These are phyloP conservation scores for Tylochromis polylepis DNA, from an alignment of 2,113 vertebrate genomes.

Conservation along the genomic window DNA sequence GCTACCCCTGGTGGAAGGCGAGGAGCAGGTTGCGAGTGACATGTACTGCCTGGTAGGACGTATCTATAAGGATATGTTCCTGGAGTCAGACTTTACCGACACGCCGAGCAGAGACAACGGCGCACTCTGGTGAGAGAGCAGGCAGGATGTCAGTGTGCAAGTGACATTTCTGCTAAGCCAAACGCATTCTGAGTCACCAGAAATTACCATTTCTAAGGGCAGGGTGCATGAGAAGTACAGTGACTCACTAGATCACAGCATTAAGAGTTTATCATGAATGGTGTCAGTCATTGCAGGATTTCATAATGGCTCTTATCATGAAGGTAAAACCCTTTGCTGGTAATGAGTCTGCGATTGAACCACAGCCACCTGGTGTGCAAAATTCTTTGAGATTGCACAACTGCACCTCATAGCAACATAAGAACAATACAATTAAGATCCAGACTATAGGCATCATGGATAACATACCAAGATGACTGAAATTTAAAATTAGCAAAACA, in stretches of 20 bases:
- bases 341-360: not conserved
- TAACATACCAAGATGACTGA: not conserved
- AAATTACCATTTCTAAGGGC: not conserved
- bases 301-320: not conserved
- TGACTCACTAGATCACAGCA: not conserved
- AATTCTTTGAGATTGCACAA: not conserved
- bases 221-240: not conserved
- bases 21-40: slow-evolving; percentile 92
- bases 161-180: not conserved
- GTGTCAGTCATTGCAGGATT: not conserved
- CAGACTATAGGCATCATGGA: not conserved
- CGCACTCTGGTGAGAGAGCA: slow-evolving; percentile 79
- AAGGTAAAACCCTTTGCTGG: not conserved
- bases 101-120: slow-evolving; percentile 86
- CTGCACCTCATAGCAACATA: not conserved
- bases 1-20: slow-evolving; percentile 86
- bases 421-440: not conserved
- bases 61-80: slow-evolving; percentile 95
- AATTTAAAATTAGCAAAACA: not conserved
- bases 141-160: not conserved
- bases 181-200: not conserved
- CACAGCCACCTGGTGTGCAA: not conserved
- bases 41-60: slow-evolving; percentile 95
- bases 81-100: slow-evolving; percentile 90
- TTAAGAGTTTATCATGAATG: not conserved